phyloP scores from a whole-genome alignment of 1,140 invertebrate species.

The Metopolophium dirhodum region DNA sequence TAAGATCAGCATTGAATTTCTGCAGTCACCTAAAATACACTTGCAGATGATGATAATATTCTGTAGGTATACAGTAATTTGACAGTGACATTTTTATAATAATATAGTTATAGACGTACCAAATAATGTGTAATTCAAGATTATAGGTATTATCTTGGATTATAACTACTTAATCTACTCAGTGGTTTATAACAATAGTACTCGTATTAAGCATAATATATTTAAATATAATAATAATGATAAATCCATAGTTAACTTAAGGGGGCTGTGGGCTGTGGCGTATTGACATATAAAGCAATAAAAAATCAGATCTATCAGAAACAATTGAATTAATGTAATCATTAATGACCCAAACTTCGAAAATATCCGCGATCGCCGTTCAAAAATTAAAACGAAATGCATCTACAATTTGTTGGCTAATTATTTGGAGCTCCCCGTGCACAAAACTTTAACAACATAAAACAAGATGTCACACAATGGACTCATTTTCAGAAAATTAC shows the following conservation, averaged over 20 bases:
- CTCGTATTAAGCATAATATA: background rate
- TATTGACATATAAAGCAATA: background rate
- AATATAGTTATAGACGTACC: background rate
- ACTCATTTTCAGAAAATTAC: background rate
- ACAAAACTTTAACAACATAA: background rate
- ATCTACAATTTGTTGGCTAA: background rate
- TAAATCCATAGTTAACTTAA: background rate
- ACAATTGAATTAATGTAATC: background rate
- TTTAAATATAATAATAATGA: background rate
- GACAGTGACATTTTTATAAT: too few relatives aligned
- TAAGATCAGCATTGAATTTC: background rate
- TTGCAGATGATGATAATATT: background rate
- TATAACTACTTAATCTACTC: background rate
- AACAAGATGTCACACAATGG: background rate
- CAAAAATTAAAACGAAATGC: too few relatives aligned
- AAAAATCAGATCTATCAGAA: background rate
- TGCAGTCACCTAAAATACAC: background rate
- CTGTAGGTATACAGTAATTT: background rate
- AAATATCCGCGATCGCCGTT: too few relatives aligned
- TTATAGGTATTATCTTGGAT: background rate
- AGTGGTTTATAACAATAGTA: background rate
- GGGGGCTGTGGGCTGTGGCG: too few relatives aligned
- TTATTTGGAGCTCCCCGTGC: background rate
- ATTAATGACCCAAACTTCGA: too few relatives aligned
- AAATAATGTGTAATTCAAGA: background rate